These are phyloP conservation scores for Strigamia transsilvanica DNA, from an alignment of 2,888 invertebrate genomes.

Conservation along the genomic window DNA sequence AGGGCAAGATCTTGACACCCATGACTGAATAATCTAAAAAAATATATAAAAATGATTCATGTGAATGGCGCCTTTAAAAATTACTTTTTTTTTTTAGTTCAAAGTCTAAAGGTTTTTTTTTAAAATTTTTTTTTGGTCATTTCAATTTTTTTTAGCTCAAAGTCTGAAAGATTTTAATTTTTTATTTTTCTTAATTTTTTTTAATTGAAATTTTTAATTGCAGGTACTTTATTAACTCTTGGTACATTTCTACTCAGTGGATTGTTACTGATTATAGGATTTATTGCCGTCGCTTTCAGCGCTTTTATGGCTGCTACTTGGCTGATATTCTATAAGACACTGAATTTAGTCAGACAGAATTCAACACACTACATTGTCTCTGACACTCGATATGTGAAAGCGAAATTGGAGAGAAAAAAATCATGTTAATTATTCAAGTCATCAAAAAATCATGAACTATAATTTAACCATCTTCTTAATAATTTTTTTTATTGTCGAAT, in stretches of 20 bases:
- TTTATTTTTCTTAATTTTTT: background rate
- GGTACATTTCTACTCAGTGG: constrained; percentile 52
- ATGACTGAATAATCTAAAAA: background rate
- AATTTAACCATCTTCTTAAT: background rate
- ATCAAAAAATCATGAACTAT: background rate
- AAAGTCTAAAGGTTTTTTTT: background rate
- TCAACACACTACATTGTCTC: background rate
- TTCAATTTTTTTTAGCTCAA: background rate
- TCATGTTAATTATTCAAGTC: background rate
- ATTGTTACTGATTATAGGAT: constrained; percentile 46
- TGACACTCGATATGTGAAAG: background rate
- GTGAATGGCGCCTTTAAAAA: background rate
- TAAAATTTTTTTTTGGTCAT: background rate
- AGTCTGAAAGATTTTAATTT: background rate
- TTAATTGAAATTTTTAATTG: background rate
- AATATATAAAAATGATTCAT: background rate
- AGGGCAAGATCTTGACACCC: constrained; percentile 41
- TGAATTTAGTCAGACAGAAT: constrained; percentile 2
- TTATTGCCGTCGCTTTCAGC: constrained; percentile 50
- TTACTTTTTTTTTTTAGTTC: background rate
- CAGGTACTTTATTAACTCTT: constrained; percentile 51
- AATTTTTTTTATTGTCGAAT: background rate
- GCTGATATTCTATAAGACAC: constrained; percentile 50
- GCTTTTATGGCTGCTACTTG: constrained; percentile 51
- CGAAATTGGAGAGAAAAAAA: background rate